A percentile compares a stretch with the other conserved stretches of the same genome.
Evolutionary conservation across 2,113 vertebrate species (phyloP).

Genomic region (Petroica traversi): DNA sequence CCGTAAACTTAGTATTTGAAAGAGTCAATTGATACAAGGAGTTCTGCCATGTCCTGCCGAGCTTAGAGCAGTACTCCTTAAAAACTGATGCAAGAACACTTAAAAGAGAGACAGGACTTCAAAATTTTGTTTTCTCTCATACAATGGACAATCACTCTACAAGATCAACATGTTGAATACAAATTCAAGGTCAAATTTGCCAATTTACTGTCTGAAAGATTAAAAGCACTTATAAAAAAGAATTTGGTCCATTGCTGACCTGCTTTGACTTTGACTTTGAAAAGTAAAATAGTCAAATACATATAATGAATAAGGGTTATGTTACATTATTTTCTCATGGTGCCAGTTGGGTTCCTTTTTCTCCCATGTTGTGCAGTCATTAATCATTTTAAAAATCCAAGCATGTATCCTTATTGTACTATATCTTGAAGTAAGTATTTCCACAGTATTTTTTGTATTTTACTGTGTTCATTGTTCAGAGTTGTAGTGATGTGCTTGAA

Average conservation of each 20-base stretch:
- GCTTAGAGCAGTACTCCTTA: background rate
- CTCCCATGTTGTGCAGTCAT: background rate
- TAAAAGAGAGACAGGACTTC: background rate
- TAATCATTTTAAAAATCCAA: background rate
- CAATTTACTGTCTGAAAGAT: background rate
- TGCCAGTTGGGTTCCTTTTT: background rate
- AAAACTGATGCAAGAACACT: background rate
- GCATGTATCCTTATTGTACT: background rate
- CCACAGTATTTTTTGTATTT: background rate
- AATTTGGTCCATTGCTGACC: background rate
- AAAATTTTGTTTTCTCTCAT: background rate
- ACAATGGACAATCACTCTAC: rapidly evolving
- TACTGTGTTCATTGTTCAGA: background rate
- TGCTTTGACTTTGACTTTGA: background rate
- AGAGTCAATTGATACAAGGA: background rate
- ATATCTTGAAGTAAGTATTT: background rate
- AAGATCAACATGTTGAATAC: background rate
- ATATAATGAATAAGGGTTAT: background rate
- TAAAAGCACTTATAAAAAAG: background rate
- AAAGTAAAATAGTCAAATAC: background rate
- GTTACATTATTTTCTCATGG: background rate
- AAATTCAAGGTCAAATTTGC: background rate
- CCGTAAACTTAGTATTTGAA: background rate
- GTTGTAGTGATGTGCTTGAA: background rate
- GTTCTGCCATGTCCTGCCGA: background rate